These are phyloP conservation scores for Chionomys nivalis DNA, from an alignment of 2,113 vertebrate genomes.

Conservation along the genomic window DNA sequence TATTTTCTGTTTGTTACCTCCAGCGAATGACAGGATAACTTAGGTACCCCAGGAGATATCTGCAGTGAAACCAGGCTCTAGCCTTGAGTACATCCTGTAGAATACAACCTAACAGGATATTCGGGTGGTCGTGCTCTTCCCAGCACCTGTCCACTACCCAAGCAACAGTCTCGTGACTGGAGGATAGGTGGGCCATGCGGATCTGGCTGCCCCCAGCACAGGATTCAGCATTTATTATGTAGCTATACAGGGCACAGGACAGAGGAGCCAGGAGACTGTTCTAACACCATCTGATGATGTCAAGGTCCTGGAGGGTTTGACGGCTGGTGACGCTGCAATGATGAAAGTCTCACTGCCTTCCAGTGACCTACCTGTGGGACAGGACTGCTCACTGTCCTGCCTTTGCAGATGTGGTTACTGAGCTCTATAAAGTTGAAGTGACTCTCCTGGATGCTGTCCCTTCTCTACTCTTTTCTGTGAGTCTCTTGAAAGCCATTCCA, in stretches of 20 bases:
- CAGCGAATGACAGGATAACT: background rate
- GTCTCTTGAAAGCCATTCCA: background rate
- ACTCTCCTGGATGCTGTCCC: background rate
- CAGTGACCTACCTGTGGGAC: background rate
- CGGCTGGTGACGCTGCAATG: background rate
- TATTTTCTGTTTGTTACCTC: background rate
- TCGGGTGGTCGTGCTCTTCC: background rate
- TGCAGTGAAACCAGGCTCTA: background rate
- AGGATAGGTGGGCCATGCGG: background rate
- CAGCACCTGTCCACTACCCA: background rate
- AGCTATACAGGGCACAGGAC: background rate
- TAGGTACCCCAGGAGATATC: background rate
- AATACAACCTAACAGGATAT: background rate
- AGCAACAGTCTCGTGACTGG: background rate
- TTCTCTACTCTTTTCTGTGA: background rate
- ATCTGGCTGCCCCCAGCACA: background rate
- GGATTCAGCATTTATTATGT: background rate
- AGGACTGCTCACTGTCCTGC: background rate
- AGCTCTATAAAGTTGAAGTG: background rate
- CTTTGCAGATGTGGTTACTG: background rate
- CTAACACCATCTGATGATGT: background rate
- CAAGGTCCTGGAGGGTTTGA: background rate
- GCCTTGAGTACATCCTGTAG: background rate
- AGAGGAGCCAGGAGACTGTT: background rate
- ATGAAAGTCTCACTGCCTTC: background rate